These are phyloP conservation scores for Catharus ustulatus DNA, from an alignment of 2,797 vertebrate genomes.

Conservation along the genomic window DNA sequence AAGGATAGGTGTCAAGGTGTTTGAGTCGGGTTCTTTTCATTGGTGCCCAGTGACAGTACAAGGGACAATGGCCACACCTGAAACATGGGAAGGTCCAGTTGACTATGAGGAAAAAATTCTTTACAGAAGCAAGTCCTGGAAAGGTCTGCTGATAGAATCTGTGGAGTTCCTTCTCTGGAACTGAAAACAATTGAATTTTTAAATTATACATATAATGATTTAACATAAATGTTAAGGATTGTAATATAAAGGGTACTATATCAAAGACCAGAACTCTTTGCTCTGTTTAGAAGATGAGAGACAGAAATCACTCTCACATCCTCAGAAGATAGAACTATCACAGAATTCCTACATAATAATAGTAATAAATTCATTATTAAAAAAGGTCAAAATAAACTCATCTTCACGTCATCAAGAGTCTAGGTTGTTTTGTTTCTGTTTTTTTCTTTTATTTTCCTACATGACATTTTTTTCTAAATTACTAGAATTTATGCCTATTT, in stretches of 20 bases:
- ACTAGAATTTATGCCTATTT: not conserved
- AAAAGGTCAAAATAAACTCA: not conserved
- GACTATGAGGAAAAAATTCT: not conserved
- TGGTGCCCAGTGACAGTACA: not conserved
- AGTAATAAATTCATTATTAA: not conserved
- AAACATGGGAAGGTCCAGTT: not conserved
- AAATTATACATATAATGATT: not conserved
- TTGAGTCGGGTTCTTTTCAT: not conserved
- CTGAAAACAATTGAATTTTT: fast-evolving
- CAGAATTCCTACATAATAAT: not conserved
- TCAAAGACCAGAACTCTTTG: not conserved
- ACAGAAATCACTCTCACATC: not conserved
- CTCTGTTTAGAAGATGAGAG: not conserved
- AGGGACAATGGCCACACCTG: too few relatives aligned
- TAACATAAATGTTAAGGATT: fast-evolving
- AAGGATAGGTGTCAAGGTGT: not conserved
- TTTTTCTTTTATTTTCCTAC: not conserved
- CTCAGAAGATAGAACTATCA: not conserved
- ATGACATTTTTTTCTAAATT: too few relatives aligned
- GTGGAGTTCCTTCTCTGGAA: not conserved
- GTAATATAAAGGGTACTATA: not conserved
- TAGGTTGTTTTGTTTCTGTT: fast-evolving
- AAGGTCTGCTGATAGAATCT: not conserved
- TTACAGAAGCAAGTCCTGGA: not conserved
- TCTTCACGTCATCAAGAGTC: fast-evolving